Evolutionary conservation across 2,797 vertebrate genomes (phyloP).

Genomic region (Adelosebastes latens): DNA sequence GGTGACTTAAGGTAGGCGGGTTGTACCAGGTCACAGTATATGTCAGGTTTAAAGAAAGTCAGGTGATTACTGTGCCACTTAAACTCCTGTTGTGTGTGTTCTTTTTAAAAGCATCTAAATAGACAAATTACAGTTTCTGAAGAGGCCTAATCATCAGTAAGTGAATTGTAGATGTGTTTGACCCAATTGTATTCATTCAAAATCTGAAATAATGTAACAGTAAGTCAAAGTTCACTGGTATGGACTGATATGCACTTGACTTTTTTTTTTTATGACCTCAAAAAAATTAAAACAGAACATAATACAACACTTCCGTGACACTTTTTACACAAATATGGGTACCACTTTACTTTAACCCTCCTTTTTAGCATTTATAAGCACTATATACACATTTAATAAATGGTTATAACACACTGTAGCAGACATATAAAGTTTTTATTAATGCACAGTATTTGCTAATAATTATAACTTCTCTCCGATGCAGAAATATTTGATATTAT

Average conservation of each 20-base stretch:
- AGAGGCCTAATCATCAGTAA: background rate
- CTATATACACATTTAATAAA: background rate
- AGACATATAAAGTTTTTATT: background rate
- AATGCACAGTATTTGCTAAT: background rate
- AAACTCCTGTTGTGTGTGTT: background rate
- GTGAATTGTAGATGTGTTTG: background rate
- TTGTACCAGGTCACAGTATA: background rate
- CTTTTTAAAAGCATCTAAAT: background rate
- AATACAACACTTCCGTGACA: background rate
- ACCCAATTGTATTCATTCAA: background rate
- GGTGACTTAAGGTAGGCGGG: background rate
- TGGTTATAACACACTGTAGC: background rate
- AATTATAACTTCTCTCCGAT: background rate
- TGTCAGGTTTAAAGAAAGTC: background rate
- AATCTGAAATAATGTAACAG: background rate
- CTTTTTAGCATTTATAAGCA: background rate
- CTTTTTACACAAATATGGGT: background rate
- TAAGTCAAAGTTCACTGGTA: background rate
- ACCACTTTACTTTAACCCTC: background rate
- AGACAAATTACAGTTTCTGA: background rate
- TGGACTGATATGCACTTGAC: background rate
- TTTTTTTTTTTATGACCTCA: background rate
- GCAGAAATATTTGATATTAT: background rate
- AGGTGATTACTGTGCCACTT: background rate
- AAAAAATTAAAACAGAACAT: background rate